Conservation (phyloP, 2,888 invertebrate species). For the Trimorus sp. region DNA sequence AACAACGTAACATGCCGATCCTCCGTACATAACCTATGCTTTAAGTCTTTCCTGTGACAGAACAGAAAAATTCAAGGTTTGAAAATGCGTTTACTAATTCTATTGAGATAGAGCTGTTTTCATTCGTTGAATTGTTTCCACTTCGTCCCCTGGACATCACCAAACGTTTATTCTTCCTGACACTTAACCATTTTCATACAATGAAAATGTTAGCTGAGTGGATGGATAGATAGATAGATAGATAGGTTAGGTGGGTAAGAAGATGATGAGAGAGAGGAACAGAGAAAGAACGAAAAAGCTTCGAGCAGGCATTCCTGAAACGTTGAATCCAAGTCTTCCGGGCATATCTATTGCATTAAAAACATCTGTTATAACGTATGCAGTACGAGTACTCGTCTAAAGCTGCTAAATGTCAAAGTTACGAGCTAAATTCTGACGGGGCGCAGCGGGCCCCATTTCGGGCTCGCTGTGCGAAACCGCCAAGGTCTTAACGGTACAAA, state of each 20-base stretch:
- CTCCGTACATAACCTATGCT: constrained; percentile 51
- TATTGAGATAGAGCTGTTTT: too few relatives aligned
- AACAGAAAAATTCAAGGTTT: constrained; percentile 61
- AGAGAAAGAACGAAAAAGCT: background rate
- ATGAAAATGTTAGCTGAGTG: background rate
- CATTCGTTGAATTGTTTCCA: too few relatives aligned
- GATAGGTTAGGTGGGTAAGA: background rate
- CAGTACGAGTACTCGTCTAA: constrained; percentile 41
- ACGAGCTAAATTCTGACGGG: constrained; percentile 58
- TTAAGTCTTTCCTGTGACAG: constrained; percentile 57
- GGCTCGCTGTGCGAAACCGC: background rate
- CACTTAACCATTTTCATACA: constrained; percentile 11
- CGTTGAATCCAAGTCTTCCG: constrained; percentile 80
- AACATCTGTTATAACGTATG: constrained; percentile 52
- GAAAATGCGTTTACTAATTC: constrained; percentile 35
- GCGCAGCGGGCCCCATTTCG: too few relatives aligned
- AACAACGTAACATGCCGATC: constrained; percentile 77
- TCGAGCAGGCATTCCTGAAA: constrained; percentile 74
- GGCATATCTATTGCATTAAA: constrained; percentile 61
- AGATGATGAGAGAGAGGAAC: too few relatives aligned
- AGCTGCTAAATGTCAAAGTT: constrained; percentile 61
- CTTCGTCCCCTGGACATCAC: constrained; percentile 22
- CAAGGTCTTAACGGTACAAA: constrained; percentile 27
- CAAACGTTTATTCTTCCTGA: constrained; percentile 58
- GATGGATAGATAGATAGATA: constrained; percentile 2